Conservation (phyloP, 23 tunicate genomes). For the Styela plicata region DNA sequence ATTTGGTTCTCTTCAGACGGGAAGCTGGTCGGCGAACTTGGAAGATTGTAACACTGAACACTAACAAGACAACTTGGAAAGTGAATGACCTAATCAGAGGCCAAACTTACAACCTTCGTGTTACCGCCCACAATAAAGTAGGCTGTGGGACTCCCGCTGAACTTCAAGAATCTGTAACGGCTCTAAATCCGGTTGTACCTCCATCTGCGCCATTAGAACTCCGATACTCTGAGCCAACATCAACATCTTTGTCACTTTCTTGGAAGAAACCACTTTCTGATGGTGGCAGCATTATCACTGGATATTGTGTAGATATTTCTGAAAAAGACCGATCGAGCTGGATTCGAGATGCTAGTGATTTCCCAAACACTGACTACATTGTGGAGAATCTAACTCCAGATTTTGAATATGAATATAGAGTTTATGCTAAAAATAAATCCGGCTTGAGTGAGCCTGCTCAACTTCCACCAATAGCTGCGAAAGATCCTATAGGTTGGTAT, state of each 20-base stretch:
- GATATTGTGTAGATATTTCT: conserved; percentile 24
- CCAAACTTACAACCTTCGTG: conserved; percentile 18
- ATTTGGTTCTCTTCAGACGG: conserved; percentile 13
- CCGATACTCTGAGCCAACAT: conserved; percentile 17
- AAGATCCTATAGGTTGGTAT: conserved; percentile 28
- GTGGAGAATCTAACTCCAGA: conserved; percentile 22
- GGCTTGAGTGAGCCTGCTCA: conserved; percentile 21
- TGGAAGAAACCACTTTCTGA: conserved; percentile 30
- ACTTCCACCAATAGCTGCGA: conserved; percentile 1
- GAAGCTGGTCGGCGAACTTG: conserved; percentile 39
- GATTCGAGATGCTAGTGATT: conserved; percentile 13
- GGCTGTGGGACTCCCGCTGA: conserved; percentile 26
- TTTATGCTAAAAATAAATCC: conserved; percentile 22
- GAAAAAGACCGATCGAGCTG: conserved; percentile 16
- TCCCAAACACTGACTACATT: neutral
- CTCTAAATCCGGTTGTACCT: conserved; percentile 31
- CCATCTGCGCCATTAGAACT: conserved; percentile 19
- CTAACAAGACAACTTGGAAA: conserved; percentile 30
- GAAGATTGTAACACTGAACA: conserved; percentile 23
- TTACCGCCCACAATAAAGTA: conserved; percentile 30
- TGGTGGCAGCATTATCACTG: conserved; percentile 26
- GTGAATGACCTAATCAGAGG: conserved; percentile 24
- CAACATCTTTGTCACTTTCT: conserved; percentile 19
- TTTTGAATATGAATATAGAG: conserved; percentile 16
- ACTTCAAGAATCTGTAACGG: neutral